Evolutionary conservation across 1,140 invertebrate genomes (phyloP), one percentile per base, ranked within the genome.

Genomic region (Drosophila subobscura): DNA sequence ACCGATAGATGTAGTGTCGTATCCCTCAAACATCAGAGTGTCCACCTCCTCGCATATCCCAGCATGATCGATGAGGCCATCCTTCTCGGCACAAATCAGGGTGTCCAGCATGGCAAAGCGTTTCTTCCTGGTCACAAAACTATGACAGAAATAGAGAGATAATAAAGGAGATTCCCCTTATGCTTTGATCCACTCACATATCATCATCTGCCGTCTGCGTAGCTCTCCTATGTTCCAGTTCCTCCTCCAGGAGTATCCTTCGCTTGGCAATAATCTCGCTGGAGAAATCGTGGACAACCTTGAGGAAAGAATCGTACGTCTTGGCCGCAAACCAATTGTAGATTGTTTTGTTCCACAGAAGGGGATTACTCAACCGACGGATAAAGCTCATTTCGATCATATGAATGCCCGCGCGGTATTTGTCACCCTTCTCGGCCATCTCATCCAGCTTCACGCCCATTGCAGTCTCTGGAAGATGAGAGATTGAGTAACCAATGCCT

Each of bases 61-160:
- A 4, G 10, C 33, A 37, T 37, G 33, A 37, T 93, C 94, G 41
- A 94, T 93, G 0, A 80, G 92, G 14, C 91, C 89, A 47, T 93
- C 86, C 23, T 92, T 92, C 51, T 94, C 93, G 12, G 93, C 93
- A 76, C 93, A 91, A 4, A 97, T 91, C 2, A 97, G 64, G 27
- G 97, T 92, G 92, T 98, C 97, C 41, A 98, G 90, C 93, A 98
- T 96, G 6, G 96, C 96, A 5, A 95, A 91, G 58, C 94, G 93
- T 65, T 93, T 94, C 59, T 93, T 93, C n/a, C 80, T 89, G 12
- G 71, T 78, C 16, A 63, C 27, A 8, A 76, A 84, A 8, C 79
- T 84, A 5, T 10, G 0, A 4, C 0, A 6, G 0, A 25, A 22
- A 2, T 3, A 37, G 10, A 12, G 0, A 37, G 0, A 6, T 0